Evolutionary conservation across 92 coral and sea anemone genomes (phyloP).

Genomic region (Phenganax marumi): DNA sequence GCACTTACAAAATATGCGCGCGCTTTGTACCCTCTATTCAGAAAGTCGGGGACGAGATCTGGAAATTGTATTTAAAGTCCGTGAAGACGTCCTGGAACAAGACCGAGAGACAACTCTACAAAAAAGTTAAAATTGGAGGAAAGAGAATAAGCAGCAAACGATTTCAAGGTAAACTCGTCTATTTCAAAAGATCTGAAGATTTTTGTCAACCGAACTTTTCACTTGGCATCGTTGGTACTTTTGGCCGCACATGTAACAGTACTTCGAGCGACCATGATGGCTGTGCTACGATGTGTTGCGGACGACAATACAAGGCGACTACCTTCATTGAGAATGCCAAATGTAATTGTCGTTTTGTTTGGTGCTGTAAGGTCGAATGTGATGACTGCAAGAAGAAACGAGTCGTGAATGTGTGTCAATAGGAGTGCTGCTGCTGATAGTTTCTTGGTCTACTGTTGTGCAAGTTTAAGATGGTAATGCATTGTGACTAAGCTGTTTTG

Average conservation of each 20-base stretch:
- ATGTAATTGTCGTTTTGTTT: constrained; percentile 3
- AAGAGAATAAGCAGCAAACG: not conserved
- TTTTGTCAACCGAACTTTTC: constrained; percentile 4
- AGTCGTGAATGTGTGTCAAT: not conserved
- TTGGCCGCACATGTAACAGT: not conserved
- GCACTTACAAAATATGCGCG: not conserved
- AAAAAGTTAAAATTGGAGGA: not conserved
- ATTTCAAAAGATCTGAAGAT: not conserved
- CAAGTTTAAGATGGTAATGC: no score
- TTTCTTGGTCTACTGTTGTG: no score
- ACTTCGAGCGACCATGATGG: not conserved
- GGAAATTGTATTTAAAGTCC: not conserved
- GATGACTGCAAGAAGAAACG: not conserved
- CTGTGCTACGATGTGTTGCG: constrained; percentile 3
- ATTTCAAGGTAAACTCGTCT: constrained; percentile 4
- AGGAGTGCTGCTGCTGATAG: not conserved
- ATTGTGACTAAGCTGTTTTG: no score
- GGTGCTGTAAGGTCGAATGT: not conserved
- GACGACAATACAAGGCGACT: not conserved
- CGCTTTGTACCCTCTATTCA: not conserved
- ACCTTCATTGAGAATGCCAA: not conserved
- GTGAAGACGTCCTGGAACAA: constrained; percentile 52
- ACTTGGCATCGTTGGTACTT: not conserved
- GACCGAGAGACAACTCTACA: constrained; percentile 60
- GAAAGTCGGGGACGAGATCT: not conserved